A percentile compares a stretch with the other conserved stretches of the same genome.
Evolutionary conservation across 2,113 vertebrate species (phyloP).

Genomic region (Nansenia antarctica): DNA sequence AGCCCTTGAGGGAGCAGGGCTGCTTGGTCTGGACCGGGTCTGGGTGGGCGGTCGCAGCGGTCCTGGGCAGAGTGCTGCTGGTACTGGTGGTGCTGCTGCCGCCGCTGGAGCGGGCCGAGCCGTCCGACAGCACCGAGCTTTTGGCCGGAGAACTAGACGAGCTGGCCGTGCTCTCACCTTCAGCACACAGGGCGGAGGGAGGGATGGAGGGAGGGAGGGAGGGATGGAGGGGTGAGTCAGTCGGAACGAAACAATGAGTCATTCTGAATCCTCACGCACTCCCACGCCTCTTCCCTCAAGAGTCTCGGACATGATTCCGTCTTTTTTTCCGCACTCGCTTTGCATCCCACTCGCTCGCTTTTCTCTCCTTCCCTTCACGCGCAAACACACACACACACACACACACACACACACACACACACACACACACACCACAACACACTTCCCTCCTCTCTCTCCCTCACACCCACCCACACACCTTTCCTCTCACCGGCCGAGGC

Average conservation of each 20-base stretch:
- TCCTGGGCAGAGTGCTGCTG: constrained; percentile 35
- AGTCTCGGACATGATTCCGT: neutral
- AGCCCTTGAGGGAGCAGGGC: constrained; percentile 95
- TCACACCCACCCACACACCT: constrained; percentile 36
- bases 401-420: neutral
- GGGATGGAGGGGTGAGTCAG: constrained; percentile 1
- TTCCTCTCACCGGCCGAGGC: constrained; percentile 50
- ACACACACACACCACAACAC: constrained; percentile 45
- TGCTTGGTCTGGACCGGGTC: constrained; percentile 94
- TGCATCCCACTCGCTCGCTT: neutral
- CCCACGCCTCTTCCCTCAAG: neutral
- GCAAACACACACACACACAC: constrained; percentile 6
- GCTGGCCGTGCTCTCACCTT: constrained; percentile 71
- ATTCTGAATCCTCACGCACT: constrained; percentile 35
- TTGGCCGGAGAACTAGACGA: constrained; percentile 74
- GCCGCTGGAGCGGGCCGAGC: constrained; percentile 55
- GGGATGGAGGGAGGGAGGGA: neutral
- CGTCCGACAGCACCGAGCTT: constrained; percentile 64
- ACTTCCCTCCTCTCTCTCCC: neutral
- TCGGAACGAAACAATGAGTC: constrained; percentile 44
- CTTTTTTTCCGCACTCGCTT: neutral
- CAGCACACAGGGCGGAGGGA: neutral
- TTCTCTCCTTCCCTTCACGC: constrained; percentile 19
- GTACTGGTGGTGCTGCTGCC: constrained; percentile 58
- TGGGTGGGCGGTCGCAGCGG: too few species aligned